A percentile compares a stretch with the other conserved stretches of the same genome.
These are phyloP conservation scores for Panthera uncia DNA, from an alignment of 2,113 vertebrate species.

Conservation along the genomic window DNA sequence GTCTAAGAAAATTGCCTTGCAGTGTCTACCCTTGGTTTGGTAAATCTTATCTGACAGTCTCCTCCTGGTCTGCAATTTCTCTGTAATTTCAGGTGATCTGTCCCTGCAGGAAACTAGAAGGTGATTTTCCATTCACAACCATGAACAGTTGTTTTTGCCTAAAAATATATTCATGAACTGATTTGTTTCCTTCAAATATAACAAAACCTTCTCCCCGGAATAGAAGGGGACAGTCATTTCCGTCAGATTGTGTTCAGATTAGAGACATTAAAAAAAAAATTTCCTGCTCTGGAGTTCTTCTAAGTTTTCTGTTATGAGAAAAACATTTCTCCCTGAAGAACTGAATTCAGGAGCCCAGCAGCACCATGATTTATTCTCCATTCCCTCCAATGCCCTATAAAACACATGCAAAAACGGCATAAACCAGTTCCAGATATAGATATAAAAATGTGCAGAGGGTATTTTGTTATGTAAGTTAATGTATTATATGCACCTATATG, in stretches of 20 bases:
- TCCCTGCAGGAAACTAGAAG: constrained; percentile 1
- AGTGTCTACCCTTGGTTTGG: background rate
- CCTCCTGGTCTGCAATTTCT: background rate
- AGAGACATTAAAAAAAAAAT: background rate
- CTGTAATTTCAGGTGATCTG: background rate
- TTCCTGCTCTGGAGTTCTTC: background rate
- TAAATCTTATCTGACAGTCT: background rate
- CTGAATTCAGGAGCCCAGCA: background rate
- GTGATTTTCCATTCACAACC: background rate
- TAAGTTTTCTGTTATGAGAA: background rate
- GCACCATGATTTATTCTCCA: background rate
- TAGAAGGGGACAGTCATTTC: background rate
- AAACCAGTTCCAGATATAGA: background rate
- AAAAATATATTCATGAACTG: background rate
- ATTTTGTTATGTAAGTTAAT: background rate
- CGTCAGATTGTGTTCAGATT: background rate
- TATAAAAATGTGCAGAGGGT: background rate
- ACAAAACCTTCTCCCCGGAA: background rate
- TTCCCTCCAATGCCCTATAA: background rate
- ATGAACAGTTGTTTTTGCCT: background rate
- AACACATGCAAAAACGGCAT: background rate
- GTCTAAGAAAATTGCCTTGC: background rate
- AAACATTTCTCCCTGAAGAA: background rate
- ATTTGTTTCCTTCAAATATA: background rate
- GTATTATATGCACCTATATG: background rate